A percentile compares a stretch with the other conserved stretches of the same genome.
Conservation (phyloP, 2,888 invertebrate genomes). For the Protodeltote pygarga region DNA sequence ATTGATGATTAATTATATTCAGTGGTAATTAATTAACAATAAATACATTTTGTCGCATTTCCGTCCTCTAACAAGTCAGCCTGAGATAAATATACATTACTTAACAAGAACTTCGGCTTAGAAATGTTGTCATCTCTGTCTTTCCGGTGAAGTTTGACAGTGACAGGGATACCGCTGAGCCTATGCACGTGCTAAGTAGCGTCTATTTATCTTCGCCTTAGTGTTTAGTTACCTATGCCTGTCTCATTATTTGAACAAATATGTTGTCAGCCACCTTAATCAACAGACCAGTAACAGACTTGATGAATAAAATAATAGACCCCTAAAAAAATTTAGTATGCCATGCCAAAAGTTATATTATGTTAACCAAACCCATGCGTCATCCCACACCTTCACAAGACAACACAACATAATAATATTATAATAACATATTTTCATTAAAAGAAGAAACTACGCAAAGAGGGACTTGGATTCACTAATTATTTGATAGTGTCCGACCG, state of each 20-base stretch:
- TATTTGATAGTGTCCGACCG: no score
- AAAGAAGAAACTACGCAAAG: slow-evolving; percentile 18
- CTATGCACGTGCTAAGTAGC: no score
- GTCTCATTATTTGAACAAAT: slow-evolving; percentile 1
- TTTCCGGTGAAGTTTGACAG: no score
- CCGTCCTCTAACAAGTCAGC: slow-evolving; percentile 21
- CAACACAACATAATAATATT: slow-evolving; percentile 10
- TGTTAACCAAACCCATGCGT: slow-evolving; percentile 45
- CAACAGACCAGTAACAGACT: slow-evolving; percentile 1
- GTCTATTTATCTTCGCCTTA: no score
- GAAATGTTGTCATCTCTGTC: no score
- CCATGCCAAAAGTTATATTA: slow-evolving; percentile 41
- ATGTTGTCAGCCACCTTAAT: slow-evolving; percentile 20
- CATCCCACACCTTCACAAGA: slow-evolving; percentile 29
- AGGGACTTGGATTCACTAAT: no score
- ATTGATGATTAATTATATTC: slow-evolving; percentile 13
- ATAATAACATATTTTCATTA: slow-evolving; percentile 8
- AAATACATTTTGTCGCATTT: not conserved
- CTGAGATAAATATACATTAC: no score
- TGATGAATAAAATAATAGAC: slow-evolving; percentile 5
- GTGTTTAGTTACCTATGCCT: no score
- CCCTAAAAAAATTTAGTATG: slow-evolving; percentile 16
- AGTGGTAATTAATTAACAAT: not conserved
- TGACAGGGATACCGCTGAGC: no score
- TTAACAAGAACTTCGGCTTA: no score